Base-by-base conservation (phyloP, 2,797 vertebrate genomes). In the Bovichtus diacanthus region DNA sequence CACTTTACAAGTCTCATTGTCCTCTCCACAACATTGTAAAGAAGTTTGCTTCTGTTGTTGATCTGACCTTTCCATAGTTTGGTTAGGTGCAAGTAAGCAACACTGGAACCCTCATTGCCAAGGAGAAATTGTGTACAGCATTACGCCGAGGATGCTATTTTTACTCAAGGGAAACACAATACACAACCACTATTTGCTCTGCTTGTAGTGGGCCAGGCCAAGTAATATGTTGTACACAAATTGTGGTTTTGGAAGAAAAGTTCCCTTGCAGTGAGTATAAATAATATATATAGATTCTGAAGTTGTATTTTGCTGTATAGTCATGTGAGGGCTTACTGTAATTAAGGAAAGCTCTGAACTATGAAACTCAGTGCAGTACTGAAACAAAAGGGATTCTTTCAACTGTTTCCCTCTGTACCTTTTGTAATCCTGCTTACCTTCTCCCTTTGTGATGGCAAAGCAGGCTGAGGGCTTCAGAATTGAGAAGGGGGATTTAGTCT, bases 401-500 rank as follows among this genome's bases (percentile, higher is more conserved):
- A 71, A 78, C 56, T 79, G 53, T 58, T 79, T 85, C 74, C 55
- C 61, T 70, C 76, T 85, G 75, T 90, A 89, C 82, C 62, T 83
- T 87, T 70, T 74, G 58, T 88, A 89, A 90, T 84, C 74, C 78
- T 78, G 73, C 69, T 82, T 82, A 85, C 83, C 71, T 81, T 81
- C 70, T 87, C 61, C 55, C 21, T 86, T 89, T 84, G 78, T 90
- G 79, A 69, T 70, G 50, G 80, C 31, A 75, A 82, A 82, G 66
- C 75, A 78, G 53, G 36, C 74, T 59, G 63, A 74, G 65, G 76
- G 72, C 76, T 80, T 71, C 80, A 82, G 73, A 84, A 82, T 86
- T 56, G 49, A 87, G 84, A 79, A 78, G 60, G 76, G 83, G 85
- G 89, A 90, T 91, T 94, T 90, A 88, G 82, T 85, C 87, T 90